phyloP scores from a whole-genome alignment of 2,113 vertebrate genomes.

The Callipepla californica region DNA sequence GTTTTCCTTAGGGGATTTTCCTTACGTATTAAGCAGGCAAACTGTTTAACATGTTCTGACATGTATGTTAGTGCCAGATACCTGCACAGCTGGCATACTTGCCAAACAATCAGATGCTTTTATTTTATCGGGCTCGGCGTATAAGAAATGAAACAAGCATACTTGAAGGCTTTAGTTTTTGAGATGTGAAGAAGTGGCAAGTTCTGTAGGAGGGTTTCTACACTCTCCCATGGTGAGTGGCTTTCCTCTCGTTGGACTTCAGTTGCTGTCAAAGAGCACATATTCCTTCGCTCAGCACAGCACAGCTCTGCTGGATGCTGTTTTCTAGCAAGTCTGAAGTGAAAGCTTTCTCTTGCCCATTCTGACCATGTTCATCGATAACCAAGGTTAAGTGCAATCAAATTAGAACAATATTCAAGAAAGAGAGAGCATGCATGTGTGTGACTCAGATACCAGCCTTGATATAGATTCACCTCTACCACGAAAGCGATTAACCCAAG shows the following conservation, averaged over 20 bases:
- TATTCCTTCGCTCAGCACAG: background rate
- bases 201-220: background rate
- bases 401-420: background rate
- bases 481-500: background rate
- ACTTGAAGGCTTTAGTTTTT: background rate
- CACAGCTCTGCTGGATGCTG: background rate
- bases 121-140: background rate
- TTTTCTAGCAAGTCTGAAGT: background rate
- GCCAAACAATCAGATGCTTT: background rate
- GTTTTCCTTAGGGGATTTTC: slow-evolving; percentile 8
- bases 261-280: background rate
- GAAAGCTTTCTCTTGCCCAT: background rate
- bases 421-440: background rate
- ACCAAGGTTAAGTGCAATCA: background rate
- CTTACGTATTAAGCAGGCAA: background rate
- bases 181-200: background rate
- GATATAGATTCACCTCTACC: background rate
- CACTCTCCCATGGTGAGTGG: rapidly evolving
- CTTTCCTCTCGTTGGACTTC: background rate
- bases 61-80: slow-evolving; percentile 25
- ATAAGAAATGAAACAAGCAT: background rate
- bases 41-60: slow-evolving; percentile 44
- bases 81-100: slow-evolving; percentile 3
- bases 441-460: background rate
- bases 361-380: background rate